phyloP scores from a whole-genome alignment of 2,888 invertebrate genomes.

The Catocala nupta region DNA sequence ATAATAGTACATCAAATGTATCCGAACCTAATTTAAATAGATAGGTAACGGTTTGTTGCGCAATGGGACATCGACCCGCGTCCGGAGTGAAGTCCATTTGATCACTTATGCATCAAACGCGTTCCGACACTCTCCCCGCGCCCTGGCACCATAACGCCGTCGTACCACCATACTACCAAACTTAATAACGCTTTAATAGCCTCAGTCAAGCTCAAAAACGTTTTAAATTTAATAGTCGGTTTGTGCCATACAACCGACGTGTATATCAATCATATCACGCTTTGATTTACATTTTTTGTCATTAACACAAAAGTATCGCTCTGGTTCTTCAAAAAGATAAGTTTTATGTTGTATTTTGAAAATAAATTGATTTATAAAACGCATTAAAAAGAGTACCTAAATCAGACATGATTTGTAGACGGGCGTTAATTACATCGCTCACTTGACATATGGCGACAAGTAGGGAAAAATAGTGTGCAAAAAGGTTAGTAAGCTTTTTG shows the following conservation, averaged over 20 bases:
- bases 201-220: constrained; percentile 68
- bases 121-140: constrained; percentile 70
- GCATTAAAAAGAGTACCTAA: constrained; percentile 5
- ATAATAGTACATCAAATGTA: constrained; percentile 70
- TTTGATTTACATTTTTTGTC: constrained; percentile 50
- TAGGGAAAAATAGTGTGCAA: constrained; percentile 27
- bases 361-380: constrained; percentile 13
- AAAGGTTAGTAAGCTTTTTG: constrained; percentile 29
- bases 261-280: constrained; percentile 63
- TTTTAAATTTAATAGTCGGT: constrained; percentile 64
- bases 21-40: constrained; percentile 82
- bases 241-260: constrained; percentile 47
- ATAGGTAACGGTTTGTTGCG: constrained; percentile 82
- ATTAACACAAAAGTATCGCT: constrained; percentile 32
- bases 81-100: constrained; percentile 70
- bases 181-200: constrained; percentile 70
- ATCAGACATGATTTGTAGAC: constrained; percentile 19
- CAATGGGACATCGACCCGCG: constrained; percentile 81
- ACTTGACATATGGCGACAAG: constrained; percentile 18
- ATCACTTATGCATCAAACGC: constrained; percentile 83
- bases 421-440: constrained; percentile 19
- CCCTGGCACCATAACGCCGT: constrained; percentile 55
- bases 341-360: constrained; percentile 22
- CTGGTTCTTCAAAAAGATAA: constrained; percentile 17
- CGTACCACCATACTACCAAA: constrained; percentile 60